phyloP scores from a whole-genome alignment of 2,888 invertebrate genomes.

The Nomada ferruginata region DNA sequence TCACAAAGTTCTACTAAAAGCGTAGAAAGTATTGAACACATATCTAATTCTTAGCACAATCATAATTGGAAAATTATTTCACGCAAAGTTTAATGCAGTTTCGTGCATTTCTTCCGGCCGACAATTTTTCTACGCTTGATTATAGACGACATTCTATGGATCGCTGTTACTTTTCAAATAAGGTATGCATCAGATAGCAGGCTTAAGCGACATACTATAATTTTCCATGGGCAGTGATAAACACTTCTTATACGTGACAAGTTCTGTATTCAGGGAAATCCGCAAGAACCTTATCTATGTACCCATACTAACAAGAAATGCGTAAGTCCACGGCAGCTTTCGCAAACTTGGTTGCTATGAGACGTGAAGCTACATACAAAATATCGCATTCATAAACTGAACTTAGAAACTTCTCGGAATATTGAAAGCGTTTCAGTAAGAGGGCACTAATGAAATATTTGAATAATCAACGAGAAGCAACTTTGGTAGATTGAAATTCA shows the following conservation, averaged over 20 bases:
- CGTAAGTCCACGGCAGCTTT: background rate
- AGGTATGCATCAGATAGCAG: no score
- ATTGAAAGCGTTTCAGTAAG: background rate
- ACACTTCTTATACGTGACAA: conserved; percentile 10
- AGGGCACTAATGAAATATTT: background rate
- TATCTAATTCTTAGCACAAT: no score
- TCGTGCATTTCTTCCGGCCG: no score
- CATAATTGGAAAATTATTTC: no score
- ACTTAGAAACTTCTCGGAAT: background rate
- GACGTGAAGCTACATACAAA: background rate
- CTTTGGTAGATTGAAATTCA: no score
- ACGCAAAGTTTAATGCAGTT: no score
- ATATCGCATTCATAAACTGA: conserved; percentile 1
- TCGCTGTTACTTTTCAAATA: no score
- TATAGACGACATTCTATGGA: no score
- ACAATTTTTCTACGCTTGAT: no score
- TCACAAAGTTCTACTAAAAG: no score
- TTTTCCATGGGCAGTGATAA: conserved; percentile 11
- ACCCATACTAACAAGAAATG: background rate
- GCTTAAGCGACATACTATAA: background rate
- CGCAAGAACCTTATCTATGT: conserved; percentile 8
- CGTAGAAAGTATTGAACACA: no score
- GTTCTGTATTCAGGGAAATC: conserved; percentile 5
- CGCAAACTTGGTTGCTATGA: background rate
- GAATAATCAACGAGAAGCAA: background rate